Percentiles rank a stretch among this genome's conserved stretches.
Conservation (phyloP, 2,113 vertebrate genomes). For the Empidonax traillii region DNA sequence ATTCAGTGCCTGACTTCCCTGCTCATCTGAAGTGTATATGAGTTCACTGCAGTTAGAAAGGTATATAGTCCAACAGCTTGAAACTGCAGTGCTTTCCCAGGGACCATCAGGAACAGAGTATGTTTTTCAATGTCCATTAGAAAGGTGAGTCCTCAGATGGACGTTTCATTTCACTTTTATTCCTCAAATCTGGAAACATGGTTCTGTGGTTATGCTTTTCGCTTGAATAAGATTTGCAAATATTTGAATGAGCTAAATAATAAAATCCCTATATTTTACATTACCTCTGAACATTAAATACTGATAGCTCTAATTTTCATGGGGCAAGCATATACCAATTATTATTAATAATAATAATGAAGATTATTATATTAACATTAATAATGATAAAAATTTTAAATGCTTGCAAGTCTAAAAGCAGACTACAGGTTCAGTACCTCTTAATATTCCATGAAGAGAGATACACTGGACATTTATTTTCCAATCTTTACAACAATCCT, state of each 20-base stretch:
- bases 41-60: neutral
- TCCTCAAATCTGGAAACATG: neutral
- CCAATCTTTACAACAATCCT: neutral
- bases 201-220: neutral
- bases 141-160: neutral
- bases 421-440: neutral
- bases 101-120: neutral
- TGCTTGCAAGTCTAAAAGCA: neutral
- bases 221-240: neutral
- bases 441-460: neutral
- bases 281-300: neutral
- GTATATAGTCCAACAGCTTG: neutral
- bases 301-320: neutral
- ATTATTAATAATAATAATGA: neutral
- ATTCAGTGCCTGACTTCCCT: constrained; percentile 24
- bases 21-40: neutral
- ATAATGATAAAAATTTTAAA: neutral
- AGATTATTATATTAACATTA: neutral
- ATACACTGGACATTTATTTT: neutral
- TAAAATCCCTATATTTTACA: neutral
- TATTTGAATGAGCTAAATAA: neutral
- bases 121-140: neutral
- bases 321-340: neutral
- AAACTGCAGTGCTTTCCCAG: neutral
- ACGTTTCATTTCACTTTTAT: neutral